Conservation (phyloP, 2,797 vertebrate species). For the Sebastes cheni region DNA sequence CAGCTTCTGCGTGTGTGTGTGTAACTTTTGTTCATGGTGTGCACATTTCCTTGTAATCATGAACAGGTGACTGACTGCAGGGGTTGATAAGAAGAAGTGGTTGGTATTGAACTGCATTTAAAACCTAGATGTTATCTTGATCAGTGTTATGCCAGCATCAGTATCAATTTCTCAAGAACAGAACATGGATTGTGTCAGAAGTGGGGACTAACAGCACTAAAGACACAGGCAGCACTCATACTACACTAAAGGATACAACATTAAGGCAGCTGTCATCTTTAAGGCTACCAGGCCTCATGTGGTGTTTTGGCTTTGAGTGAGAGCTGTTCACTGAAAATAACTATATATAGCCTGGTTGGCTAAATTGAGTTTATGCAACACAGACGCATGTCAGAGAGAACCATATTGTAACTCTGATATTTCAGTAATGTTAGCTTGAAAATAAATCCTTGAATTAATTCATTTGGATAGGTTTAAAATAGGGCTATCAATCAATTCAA, state of each 20-base stretch:
- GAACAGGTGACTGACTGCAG: slow-evolving; percentile 19
- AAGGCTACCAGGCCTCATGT: not conserved
- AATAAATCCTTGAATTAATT: no score
- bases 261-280: not conserved
- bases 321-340: not conserved
- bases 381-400: not conserved
- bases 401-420: not conserved
- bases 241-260: not conserved
- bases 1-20: not conserved
- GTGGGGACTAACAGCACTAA: not conserved
- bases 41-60: slow-evolving; percentile 1
- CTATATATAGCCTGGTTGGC: no score
- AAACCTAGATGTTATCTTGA: not conserved
- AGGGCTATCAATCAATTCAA: no score
- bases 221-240: not conserved
- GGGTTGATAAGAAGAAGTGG: not conserved
- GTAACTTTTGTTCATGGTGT: not conserved
- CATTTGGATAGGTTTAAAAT: accelerated
- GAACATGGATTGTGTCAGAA: not conserved
- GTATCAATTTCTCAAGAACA: not conserved
- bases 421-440: no score
- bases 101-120: not conserved
- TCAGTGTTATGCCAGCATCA: not conserved
- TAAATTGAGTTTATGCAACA: not conserved
- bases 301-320: not conserved